phyloP scores from a whole-genome alignment of 35 echinoderm and acorn worm genomes.

The Diadema setosum region DNA sequence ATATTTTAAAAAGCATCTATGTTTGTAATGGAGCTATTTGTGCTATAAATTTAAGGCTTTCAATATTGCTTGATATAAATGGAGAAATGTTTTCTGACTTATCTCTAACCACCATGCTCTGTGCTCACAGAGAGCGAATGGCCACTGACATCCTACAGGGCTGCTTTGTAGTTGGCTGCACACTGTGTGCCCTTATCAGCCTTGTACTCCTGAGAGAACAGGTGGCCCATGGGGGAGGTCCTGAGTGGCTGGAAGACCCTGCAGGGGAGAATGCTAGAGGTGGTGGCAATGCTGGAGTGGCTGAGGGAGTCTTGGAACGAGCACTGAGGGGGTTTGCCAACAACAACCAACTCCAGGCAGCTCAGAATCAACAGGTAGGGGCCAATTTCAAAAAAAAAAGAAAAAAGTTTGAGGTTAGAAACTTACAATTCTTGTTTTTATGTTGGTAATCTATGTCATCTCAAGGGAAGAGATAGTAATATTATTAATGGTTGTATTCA shows the following conservation, averaged over 20 bases:
- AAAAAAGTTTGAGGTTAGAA: too few relatives aligned
- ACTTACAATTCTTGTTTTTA: too few relatives aligned
- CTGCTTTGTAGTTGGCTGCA: slow-evolving; percentile 91
- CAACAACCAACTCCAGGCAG: slow-evolving; percentile 10
- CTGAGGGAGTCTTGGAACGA: slow-evolving; percentile 25
- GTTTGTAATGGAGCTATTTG: neutral
- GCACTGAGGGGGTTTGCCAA: slow-evolving; percentile 5
- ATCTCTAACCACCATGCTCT: neutral
- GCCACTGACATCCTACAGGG: slow-evolving; percentile 85
- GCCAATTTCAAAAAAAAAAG: too few relatives aligned
- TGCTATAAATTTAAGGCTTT: neutral
- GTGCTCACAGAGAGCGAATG: slow-evolving; percentile 68
- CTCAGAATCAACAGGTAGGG: neutral
- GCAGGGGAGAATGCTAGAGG: neutral
- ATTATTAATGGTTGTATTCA: too few relatives aligned
- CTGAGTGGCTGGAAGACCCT: slow-evolving; percentile 88
- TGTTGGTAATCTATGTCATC: too few relatives aligned
- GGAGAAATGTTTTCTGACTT: too few relatives aligned
- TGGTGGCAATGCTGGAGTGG: neutral
- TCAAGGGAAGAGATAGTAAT: too few relatives aligned
- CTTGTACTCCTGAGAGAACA: slow-evolving; percentile 92
- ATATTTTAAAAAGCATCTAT: too few relatives aligned
- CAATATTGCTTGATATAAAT: too few relatives aligned
- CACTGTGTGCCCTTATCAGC: slow-evolving; percentile 95
- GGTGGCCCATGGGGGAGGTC: slow-evolving; percentile 87